Conservation (phyloP, 2,888 invertebrate genomes). For the Apamea sordens region DNA sequence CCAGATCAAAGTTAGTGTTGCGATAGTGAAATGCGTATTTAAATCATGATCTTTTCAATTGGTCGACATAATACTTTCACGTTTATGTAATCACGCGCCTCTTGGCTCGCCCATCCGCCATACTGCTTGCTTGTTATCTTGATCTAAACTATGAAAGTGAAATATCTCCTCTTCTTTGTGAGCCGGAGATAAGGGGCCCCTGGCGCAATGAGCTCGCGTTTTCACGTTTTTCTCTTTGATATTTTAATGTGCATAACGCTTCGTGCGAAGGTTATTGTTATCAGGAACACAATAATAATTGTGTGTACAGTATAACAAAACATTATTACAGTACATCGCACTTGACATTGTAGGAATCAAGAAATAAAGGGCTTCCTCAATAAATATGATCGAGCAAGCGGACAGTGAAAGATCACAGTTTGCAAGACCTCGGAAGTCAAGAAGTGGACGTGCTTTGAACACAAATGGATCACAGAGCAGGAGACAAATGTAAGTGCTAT, state of each 20-base stretch:
- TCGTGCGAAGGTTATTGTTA: slow-evolving; percentile 49
- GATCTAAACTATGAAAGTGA: slow-evolving; percentile 83
- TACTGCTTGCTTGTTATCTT: slow-evolving; percentile 81
- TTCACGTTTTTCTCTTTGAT: slow-evolving; percentile 65
- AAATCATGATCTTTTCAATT: slow-evolving; percentile 80
- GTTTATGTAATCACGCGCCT: slow-evolving; percentile 85
- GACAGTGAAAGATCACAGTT: slow-evolving; percentile 68
- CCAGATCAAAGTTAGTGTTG: slow-evolving; percentile 69
- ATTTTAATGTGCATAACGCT: slow-evolving; percentile 57
- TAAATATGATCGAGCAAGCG: slow-evolving; percentile 74
- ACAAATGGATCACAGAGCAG: slow-evolving; percentile 60
- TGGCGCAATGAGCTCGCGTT: slow-evolving; percentile 60
- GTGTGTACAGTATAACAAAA: slow-evolving; percentile 44
- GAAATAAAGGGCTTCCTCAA: slow-evolving; percentile 76
- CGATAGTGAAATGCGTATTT: slow-evolving; percentile 73
- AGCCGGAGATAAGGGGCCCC: slow-evolving; percentile 75
- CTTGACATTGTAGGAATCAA: slow-evolving; percentile 67
- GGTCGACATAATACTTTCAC: slow-evolving; percentile 85
- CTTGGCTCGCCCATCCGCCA: slow-evolving; percentile 83
- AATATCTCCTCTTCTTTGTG: slow-evolving; percentile 79
- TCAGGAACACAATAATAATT: slow-evolving; percentile 55
- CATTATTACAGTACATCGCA: slow-evolving; percentile 49
- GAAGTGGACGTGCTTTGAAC: slow-evolving; percentile 63
- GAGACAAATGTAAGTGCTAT: slow-evolving; percentile 60
- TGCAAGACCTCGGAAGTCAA: slow-evolving; percentile 67